Base-by-base conservation (phyloP, 2,888 invertebrate genomes). In the Lomographa bimaculata region DNA sequence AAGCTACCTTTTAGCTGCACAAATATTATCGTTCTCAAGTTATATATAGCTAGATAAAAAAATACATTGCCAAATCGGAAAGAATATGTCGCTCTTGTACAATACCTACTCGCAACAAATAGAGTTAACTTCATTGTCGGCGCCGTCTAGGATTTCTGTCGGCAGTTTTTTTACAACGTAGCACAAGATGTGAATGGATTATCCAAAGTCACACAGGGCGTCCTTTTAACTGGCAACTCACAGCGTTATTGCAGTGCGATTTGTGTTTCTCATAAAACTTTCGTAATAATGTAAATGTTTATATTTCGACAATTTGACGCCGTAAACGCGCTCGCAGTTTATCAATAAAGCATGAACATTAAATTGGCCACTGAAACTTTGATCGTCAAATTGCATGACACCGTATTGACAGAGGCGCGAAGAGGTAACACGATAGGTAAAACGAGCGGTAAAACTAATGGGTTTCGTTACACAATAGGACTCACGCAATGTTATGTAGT, bases 401-500 rank as follows among this genome's bases (percentile, higher is more conserved):
- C 42, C 46, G 39, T 43, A 37, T 46, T 45, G 40, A 35, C 36
- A 39, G 23, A 37, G 41, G 21, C 20, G 29, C 23, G 12, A 18
- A 14, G n/a, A 7, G 21, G 18, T 26, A 18, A 7, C 39, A 38
- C 35, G 29, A 50, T 46, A 46, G 43, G 18, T 18, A 10, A 25
- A 23, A 10, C 11, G 6, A 11, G 8, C 33, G 16, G 23, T 23
- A 12, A 36, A 34, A 34, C 34, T 21, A 44, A 44, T 38, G 23
- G 26, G 19, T 32, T 32, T 50, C 35, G 46, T 51, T 50, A 45
- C 50, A 37, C 25, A 34, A 46, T 47, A 19, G 25, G 18, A 44
- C 9, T 38, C 59, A 60, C 61, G 55, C 49, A 44, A 50, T 14
- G 33, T n/a, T n/a, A n/a, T n/a, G n/a, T n/a, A n/a, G n/a, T n/a